phyloP scores from a whole-genome alignment of 2,113 vertebrate species.

The Artemisiospiza belli region DNA sequence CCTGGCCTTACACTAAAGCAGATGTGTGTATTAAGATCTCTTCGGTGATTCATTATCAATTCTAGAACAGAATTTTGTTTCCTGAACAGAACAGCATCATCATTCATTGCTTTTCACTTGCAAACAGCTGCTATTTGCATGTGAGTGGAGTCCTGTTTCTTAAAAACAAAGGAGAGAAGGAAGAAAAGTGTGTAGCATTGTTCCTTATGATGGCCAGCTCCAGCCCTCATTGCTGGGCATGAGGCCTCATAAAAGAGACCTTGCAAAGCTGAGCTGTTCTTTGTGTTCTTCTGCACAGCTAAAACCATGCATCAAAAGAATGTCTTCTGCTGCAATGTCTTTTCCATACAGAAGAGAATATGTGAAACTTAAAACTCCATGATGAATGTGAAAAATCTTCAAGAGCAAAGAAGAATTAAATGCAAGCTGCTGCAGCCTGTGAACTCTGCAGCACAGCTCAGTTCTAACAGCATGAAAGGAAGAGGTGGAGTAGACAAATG shows the following conservation, averaged over 20 bases:
- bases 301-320: background rate
- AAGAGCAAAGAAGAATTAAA: background rate
- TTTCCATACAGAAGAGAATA: background rate
- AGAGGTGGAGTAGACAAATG: constrained; percentile 11
- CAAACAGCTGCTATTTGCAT: background rate
- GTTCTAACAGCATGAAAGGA: background rate
- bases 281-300: background rate
- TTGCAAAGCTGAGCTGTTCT: background rate
- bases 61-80: background rate
- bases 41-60: background rate
- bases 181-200: background rate
- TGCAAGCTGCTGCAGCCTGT: background rate
- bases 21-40: background rate
- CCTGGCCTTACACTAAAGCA: background rate
- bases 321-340: background rate
- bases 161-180: background rate
- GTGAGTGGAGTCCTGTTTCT: background rate
- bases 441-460: background rate
- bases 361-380: background rate
- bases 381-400: background rate
- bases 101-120: background rate
- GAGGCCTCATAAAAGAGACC: background rate
- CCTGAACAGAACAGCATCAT: background rate
- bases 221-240: background rate
- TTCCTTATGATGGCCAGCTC: background rate